Percentiles rank a stretch among this genome's conserved stretches.
Conservation (phyloP, 2,113 vertebrate species). For the Psittacula cyanocephala region DNA sequence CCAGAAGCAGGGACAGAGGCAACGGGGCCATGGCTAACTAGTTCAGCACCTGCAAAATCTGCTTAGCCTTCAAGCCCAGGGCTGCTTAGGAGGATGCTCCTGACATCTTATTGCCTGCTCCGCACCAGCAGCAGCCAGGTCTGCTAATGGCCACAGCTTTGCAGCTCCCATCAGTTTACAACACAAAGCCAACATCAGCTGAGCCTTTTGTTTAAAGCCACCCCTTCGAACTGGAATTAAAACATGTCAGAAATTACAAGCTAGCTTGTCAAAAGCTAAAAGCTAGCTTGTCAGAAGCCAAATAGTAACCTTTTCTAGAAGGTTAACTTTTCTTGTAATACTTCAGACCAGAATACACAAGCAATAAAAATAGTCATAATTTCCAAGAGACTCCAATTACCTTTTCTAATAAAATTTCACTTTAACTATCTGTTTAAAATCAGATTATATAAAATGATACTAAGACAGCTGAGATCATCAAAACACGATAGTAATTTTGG, state of each 20-base stretch:
- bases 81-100: neutral
- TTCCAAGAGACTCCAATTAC: neutral
- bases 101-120: neutral
- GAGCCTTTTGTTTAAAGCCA: neutral
- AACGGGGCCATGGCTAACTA: fast-evolving
- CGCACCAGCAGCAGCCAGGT: neutral
- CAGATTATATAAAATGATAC: neutral
- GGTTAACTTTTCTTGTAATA: neutral
- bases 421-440: neutral
- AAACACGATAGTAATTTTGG: neutral
- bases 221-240: neutral
- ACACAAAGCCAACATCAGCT: neutral
- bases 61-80: neutral
- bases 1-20: neutral
- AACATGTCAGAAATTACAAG: neutral
- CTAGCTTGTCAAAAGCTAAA: neutral
- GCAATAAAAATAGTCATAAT: neutral
- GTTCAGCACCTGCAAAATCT: neutral
- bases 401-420: neutral
- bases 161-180: neutral
- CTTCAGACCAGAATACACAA: neutral
- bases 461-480: neutral
- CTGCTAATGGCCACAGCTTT: neutral
- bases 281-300: neutral
- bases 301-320: neutral